Percentiles rank a stretch among this genome's conserved stretches.
These are phyloP conservation scores for Ameiurus melas DNA, from an alignment of 2,113 vertebrate species.

Conservation along the genomic window DNA sequence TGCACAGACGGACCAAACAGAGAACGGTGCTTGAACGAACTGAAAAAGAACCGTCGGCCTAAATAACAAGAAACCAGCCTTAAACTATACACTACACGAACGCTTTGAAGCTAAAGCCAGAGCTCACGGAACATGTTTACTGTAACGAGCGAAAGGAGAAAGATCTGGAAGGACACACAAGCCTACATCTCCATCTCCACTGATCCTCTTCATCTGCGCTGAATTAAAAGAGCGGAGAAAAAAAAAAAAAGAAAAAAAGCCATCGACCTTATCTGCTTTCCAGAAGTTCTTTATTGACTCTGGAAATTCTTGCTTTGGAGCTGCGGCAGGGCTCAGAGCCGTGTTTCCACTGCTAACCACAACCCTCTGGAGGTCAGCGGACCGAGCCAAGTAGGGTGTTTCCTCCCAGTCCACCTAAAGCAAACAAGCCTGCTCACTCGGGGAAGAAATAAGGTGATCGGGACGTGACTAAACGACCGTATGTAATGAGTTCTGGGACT, in stretches of 20 bases:
- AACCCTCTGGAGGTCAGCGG: conserved; percentile 63
- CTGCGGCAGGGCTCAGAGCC: conserved; percentile 42
- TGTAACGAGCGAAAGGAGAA: conserved; percentile 41
- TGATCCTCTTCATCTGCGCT: conserved; percentile 65
- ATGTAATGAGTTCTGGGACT: background rate
- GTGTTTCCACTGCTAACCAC: conserved; percentile 65
- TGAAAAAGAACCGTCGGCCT: background rate
- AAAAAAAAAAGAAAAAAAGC: conserved; percentile 55
- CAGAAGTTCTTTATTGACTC: conserved; percentile 65
- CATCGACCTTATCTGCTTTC: conserved; percentile 56
- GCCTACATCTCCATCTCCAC: conserved; percentile 20
- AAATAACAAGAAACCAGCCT: background rate
- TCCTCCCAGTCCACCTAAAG: conserved; percentile 22
- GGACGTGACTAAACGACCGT: background rate
- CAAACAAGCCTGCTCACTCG: conserved; percentile 1
- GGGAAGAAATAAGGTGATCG: background rate
- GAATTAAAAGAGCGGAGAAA: conserved; percentile 51
- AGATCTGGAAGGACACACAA: conserved; percentile 2
- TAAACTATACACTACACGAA: background rate
- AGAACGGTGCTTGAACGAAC: background rate
- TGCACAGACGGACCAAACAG: background rate
- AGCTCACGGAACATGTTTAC: background rate
- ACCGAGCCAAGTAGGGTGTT: conserved; percentile 21
- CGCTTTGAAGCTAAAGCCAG: background rate
- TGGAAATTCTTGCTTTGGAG: conserved; percentile 55